Base-by-base conservation (phyloP, 2,113 vertebrate species). In the Ochotona curzoniae region DNA sequence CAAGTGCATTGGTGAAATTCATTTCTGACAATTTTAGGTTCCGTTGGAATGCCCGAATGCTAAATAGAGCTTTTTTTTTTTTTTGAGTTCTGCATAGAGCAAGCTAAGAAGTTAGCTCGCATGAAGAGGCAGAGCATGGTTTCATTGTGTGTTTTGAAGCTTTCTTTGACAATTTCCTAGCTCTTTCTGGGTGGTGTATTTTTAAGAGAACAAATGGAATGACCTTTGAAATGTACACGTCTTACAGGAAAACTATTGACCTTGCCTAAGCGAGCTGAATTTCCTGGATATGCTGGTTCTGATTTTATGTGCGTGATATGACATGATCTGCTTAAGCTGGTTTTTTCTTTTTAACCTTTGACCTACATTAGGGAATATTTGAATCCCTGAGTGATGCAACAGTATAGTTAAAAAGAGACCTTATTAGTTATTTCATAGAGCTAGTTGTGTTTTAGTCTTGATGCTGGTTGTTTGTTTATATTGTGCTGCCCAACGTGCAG, bases 381-480 rank as follows among this genome's bases (percentile, higher is more conserved):
- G 25, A 87, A 61, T 93, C 32, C 1, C 0, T 76, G 25, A n/a
- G n/a, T 71, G 66, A 35, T 5, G 3, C 75, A 71, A 28, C 5
- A 2, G 71, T 70, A 71, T 76, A 75, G 20, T 51, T 84, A 66
- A 88, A 30, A 66, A 26, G 60, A 79, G 25, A 54, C 3, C 8
- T 84, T 78, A 7, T 21, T 71, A 32, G 20, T 92, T 51, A 20
- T 71, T 79, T 57, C 57, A 17, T 11, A 66, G n/a, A 67, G 26
- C 23, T 38, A 32, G 21, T 67, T 91, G 47, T 9, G 26, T 70
- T 71, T 90, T 70, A 23, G 44, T 38, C 80, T 73, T 78, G 32
- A 79, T 30, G 47, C 5, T 78, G n/a, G 47, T 91, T n/a, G 83
- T 91, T 94, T 80, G 83, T 91, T 94, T 80, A 63, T 44, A 5